A percentile compares a stretch with the other conserved stretches of the same genome.
Conservation (phyloP, 2,113 vertebrate genomes). For the Oncorhynchus tshawytscha region DNA sequence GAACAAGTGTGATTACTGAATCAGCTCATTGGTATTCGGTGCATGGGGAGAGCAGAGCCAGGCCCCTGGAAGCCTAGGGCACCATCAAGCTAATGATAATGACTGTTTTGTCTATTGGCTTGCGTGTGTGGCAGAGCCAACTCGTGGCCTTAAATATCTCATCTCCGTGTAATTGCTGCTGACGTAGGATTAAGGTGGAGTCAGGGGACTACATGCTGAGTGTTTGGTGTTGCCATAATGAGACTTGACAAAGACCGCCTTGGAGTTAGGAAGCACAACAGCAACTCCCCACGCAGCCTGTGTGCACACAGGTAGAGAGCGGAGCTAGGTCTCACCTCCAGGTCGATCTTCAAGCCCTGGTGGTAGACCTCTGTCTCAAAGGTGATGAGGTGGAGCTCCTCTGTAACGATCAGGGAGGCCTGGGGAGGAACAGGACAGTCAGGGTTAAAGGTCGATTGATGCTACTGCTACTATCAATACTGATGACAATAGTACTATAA, state of each 20-base stretch:
- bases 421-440: constrained; percentile 44
- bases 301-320: background rate
- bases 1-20: background rate
- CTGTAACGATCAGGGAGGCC: constrained; percentile 96
- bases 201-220: too few relatives aligned
- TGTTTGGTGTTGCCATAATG: too few relatives aligned
- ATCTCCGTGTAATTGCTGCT: background rate
- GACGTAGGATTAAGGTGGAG: background rate
- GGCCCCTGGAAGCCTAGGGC: background rate
- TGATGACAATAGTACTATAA: background rate
- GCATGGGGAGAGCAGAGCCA: too few relatives aligned
- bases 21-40: background rate
- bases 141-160: background rate
- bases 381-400: constrained; percentile 97
- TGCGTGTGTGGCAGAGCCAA: background rate
- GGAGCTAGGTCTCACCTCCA: constrained; percentile 79
- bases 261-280: background rate
- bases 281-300: background rate
- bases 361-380: constrained; percentile 99
- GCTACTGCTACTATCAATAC: too few relatives aligned
- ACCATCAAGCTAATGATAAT: background rate
- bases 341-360: constrained; percentile 95
- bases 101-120: background rate
- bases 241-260: too few relatives aligned
- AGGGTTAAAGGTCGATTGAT: background rate